phyloP scores from a whole-genome alignment of 2,888 invertebrate genomes.

The Philonicus albiceps region DNA sequence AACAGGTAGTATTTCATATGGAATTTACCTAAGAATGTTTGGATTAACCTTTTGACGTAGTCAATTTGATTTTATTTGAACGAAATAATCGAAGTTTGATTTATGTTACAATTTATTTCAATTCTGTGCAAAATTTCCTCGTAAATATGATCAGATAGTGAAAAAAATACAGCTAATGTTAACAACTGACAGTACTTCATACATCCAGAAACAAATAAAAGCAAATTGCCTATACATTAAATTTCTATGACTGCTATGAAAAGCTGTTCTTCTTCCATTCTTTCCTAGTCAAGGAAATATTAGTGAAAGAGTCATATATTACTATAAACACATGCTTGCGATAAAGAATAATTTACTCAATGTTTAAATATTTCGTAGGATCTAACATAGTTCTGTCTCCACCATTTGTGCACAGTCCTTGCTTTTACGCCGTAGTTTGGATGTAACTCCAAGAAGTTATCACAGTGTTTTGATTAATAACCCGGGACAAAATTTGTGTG shows the following conservation, averaged over 20 bases:
- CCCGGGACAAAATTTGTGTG: not conserved
- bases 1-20: too few species aligned
- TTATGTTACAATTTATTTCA: too few species aligned
- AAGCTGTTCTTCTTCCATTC: too few species aligned
- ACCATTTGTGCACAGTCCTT: not conserved
- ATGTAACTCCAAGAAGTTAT: not conserved
- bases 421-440: not conserved
- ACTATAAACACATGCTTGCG: not conserved
- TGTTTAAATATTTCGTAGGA: not conserved
- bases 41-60: too few species aligned
- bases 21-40: too few species aligned
- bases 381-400: not conserved
- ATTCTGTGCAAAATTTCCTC: too few species aligned
- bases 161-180: too few species aligned
- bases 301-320: not conserved
- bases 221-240: not conserved
- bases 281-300: not conserved
- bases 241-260: not conserved
- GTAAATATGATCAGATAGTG: too few species aligned
- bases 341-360: not conserved
- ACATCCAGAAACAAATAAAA: not conserved
- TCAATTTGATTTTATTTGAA: too few species aligned
- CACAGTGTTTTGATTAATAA: not conserved
- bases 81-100: too few species aligned
- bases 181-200: not conserved